These are phyloP conservation scores for Acropora yongei DNA, from an alignment of 64 coral and sea anemone genomes.

Conservation along the genomic window DNA sequence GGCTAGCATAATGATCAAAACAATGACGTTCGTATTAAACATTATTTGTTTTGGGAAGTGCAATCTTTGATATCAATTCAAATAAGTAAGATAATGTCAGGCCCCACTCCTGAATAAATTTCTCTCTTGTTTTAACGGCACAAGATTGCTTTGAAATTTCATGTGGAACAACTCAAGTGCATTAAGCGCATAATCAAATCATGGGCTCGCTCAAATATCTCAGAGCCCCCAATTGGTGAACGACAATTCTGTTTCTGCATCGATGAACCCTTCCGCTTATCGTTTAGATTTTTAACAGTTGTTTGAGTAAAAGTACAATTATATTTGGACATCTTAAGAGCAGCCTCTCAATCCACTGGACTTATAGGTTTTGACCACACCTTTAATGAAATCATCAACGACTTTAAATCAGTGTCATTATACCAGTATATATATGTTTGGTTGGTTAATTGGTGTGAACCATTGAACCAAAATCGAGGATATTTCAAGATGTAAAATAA, in stretches of 20 bases:
- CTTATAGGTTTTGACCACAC: neutral
- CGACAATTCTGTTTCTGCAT: neutral
- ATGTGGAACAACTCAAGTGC: constrained; percentile 7
- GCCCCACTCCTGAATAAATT: too few species aligned
- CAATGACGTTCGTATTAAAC: neutral
- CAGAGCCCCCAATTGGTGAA: neutral
- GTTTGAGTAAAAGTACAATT: neutral
- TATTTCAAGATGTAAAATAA: too few species aligned
- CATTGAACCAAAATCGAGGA: too few species aligned
- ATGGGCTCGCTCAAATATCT: neutral
- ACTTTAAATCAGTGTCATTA: neutral
- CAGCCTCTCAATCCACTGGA: neutral
- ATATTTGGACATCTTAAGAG: too few species aligned
- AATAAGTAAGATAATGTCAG: neutral
- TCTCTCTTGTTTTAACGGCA: too few species aligned
- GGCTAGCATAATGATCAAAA: neutral
- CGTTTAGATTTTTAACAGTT: neutral
- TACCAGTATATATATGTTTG: too few species aligned
- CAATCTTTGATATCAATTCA: neutral
- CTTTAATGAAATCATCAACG: neutral
- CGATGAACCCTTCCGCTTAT: neutral
- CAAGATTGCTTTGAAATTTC: neutral
- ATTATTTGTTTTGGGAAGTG: neutral
- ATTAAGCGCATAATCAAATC: constrained; percentile 21
- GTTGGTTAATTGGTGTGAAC: too few species aligned